Evolutionary conservation across 2,113 vertebrate genomes (phyloP), one percentile per base, ranked within the genome.

Genomic region (Canis aureus): DNA sequence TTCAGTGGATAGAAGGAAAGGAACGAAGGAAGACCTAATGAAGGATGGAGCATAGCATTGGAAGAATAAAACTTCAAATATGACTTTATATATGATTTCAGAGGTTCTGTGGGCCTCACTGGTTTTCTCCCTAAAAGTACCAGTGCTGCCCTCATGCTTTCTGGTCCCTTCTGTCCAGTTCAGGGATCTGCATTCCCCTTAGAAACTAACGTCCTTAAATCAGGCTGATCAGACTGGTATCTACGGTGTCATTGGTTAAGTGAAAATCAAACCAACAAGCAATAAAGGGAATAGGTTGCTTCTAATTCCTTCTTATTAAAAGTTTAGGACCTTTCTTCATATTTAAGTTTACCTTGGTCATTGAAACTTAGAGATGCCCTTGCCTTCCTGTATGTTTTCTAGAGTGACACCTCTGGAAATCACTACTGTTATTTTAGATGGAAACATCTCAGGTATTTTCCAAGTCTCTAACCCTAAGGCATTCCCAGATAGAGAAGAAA

Each of bases 391-490:
- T 87, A 20, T 87, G 43, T 82, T 82, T 66, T 83, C 78, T 35
- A 62, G 59, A 51, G 49, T 25, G 66, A 43, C 16, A 20, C 86
- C 86, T 83, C 81, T 60, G 23, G 69, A 80, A 97, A 93, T 87
- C 55, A 83, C 15, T 86, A 19, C 12, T 59, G 23, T 89, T 81
- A 78, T 89, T 95, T 96, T 94, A 74, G 71, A 32, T 73, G 49
- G 38, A 83, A 94, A 85, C 80, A 93, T 35, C 59, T 78, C 73
- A 92, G 76, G 69, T 49, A 17, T 80, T 97, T 91, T 87, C 93
- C 67, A 87, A 57, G 43, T 83, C 60, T 87, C 62, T 90, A 60
- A 82, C 74, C 55, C 38, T 67, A 0, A 0, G 71, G 43, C 53
- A 66, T 82, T 69, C 55, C 53, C 59, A 74, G 80, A 32, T 32